Percentiles rank a stretch among this genome's conserved stretches.
These are phyloP conservation scores for Calameuta pallipes DNA, from an alignment of 2,888 invertebrate species.

Conservation along the genomic window DNA sequence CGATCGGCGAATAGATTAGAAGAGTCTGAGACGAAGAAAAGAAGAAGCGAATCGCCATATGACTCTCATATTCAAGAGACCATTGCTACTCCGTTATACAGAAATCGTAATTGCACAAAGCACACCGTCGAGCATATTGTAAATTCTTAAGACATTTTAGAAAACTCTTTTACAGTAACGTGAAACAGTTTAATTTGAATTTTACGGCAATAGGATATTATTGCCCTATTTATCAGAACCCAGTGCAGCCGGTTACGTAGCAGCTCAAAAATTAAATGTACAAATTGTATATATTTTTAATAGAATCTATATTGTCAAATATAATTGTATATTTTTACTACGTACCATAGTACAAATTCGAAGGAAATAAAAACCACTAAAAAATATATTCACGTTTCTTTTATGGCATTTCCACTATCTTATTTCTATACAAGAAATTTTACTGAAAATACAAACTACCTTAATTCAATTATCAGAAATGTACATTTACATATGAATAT, in stretches of 20 bases:
- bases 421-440: not conserved
- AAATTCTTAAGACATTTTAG: constrained; percentile 49
- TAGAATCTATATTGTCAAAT: constrained; percentile 11
- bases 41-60: constrained; percentile 39
- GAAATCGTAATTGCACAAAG: constrained; percentile 54
- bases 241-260: constrained; percentile 21
- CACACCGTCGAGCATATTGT: constrained; percentile 62
- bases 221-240: not conserved
- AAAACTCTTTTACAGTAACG: not conserved
- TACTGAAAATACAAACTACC: not conserved
- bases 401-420: not conserved
- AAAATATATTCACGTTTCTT: not conserved
- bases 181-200: not conserved
- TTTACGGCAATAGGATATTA: not conserved
- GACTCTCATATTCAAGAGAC: constrained; percentile 40
- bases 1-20: constrained; percentile 36
- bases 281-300: constrained; percentile 36
- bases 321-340: constrained; percentile 39
- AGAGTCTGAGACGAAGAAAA: constrained; percentile 34
- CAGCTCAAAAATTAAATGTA: constrained; percentile 21
- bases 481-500: not conserved
- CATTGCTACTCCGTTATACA: constrained; percentile 35
- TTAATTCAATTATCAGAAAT: not conserved
- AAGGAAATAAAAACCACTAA: not conserved
- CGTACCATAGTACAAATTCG: not conserved